phyloP scores from a whole-genome alignment of 1,140 invertebrate genomes.

The Prorops nasuta region DNA sequence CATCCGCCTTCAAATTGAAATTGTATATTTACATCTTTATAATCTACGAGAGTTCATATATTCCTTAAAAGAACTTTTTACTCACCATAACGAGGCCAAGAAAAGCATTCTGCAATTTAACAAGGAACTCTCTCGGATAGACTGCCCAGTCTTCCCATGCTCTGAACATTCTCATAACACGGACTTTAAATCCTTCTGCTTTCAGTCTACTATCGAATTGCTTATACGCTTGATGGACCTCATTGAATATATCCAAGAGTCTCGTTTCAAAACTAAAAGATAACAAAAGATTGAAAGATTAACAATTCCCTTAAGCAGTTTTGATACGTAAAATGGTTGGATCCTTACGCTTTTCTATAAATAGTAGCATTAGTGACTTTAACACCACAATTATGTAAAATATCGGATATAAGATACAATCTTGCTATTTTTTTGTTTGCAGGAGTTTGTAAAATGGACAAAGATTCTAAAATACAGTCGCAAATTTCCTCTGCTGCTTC shows the following conservation, averaged over 20 bases:
- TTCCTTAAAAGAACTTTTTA: neutral
- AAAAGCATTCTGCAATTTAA: conserved; percentile 89
- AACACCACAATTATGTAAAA: conserved; percentile 94
- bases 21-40: neutral
- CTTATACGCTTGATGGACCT: conserved; percentile 75
- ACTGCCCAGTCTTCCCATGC: conserved; percentile 99
- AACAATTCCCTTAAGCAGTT: neutral
- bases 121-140: conserved; percentile 92
- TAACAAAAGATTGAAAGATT: neutral
- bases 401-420: conserved; percentile 94
- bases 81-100: conserved; percentile 62
- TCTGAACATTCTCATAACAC: conserved; percentile 90
- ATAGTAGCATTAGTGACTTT: conserved; percentile 97
- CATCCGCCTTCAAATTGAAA: conserved; percentile 35
- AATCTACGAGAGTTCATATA: neutral
- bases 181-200: conserved; percentile 94
- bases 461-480: conserved; percentile 82
- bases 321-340: neutral
- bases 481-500: conserved; percentile 96
- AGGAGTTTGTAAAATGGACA: conserved; percentile 77
- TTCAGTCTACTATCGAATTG: conserved; percentile 85
- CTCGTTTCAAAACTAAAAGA: conserved; percentile 78
- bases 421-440: conserved; percentile 91
- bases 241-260: conserved; percentile 83
- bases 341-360: conserved; percentile 81